phyloP scores from a whole-genome alignment of 1,140 invertebrate genomes.

The Drosophila pruinosa region DNA sequence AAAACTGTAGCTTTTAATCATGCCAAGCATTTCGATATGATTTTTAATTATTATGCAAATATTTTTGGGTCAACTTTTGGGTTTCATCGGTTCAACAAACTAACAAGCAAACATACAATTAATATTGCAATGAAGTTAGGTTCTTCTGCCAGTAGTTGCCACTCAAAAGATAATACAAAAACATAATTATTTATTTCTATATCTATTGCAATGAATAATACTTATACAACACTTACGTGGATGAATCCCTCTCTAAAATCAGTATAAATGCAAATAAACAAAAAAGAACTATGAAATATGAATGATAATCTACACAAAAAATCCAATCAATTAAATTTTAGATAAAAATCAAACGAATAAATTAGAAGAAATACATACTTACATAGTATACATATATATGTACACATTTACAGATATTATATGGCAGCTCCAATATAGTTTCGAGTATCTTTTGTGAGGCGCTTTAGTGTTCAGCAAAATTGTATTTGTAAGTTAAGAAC shows the following conservation, averaged over 20 bases:
- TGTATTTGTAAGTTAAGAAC: slow-evolving; percentile 47
- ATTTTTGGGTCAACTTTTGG: slow-evolving; percentile 35
- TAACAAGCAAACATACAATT: slow-evolving; percentile 13
- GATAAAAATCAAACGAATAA: slow-evolving; percentile 17
- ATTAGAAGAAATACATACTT: slow-evolving; percentile 12
- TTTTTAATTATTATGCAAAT: slow-evolving; percentile 35
- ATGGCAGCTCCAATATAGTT: slow-evolving; percentile 62
- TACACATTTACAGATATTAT: slow-evolving; percentile 17
- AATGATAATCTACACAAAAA: not conserved
- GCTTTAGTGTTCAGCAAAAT: slow-evolving; percentile 77
- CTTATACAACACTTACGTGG: not conserved
- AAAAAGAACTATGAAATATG: not conserved
- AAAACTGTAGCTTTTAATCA: slow-evolving; percentile 73
- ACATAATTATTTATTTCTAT: slow-evolving; percentile 15
- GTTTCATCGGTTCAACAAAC: slow-evolving; percentile 19
- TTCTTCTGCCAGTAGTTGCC: slow-evolving; percentile 17
- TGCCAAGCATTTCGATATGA: slow-evolving; percentile 73
- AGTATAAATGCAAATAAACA: not conserved
- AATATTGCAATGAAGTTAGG: not conserved
- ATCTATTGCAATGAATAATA: slow-evolving; percentile 19
- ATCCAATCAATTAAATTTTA: slow-evolving; percentile 19
- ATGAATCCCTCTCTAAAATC: not conserved
- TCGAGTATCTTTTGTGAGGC: slow-evolving; percentile 60
- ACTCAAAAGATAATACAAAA: slow-evolving; percentile 8
- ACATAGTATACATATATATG: slow-evolving; percentile 28